A percentile compares a stretch with the other conserved stretches of the same genome.
Evolutionary conservation across 2,888 invertebrate species (phyloP).

Genomic region (Pemphredon lugubris): DNA sequence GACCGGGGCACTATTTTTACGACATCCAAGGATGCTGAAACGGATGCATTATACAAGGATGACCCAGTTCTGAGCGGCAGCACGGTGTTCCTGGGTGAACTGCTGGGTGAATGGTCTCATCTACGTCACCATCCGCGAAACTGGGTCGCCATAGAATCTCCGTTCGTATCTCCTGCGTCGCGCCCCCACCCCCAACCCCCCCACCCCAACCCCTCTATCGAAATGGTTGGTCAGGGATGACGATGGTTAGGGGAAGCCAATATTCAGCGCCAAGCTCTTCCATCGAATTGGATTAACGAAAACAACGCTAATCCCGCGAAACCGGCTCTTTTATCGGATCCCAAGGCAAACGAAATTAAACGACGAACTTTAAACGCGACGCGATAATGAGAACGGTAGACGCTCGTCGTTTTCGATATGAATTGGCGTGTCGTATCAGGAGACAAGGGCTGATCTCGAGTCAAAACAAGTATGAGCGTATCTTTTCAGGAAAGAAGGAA

Average conservation of each 20-base stretch:
- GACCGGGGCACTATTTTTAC: slow-evolving; percentile 45
- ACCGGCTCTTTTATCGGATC: background rate
- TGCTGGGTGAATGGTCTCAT: slow-evolving; percentile 64
- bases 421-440: too few relatives aligned
- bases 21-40: slow-evolving; percentile 47
- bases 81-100: slow-evolving; percentile 65
- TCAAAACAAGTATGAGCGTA: too few relatives aligned
- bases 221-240: slow-evolving; percentile 5
- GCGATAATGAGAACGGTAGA: too few relatives aligned
- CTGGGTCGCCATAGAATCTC: slow-evolving; percentile 50
- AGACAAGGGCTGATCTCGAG: too few relatives aligned
- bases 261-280: too few relatives aligned
- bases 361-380: too few relatives aligned
- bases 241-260: too few relatives aligned
- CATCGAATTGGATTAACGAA: slow-evolving; percentile 27
- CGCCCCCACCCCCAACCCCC: too few relatives aligned
- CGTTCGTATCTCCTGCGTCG: slow-evolving; percentile 34
- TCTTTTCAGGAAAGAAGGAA: too few relatives aligned
- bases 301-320: slow-evolving; percentile 7
- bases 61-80: slow-evolving; percentile 41
- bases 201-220: slow-evolving; percentile 46
- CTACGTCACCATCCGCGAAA: slow-evolving; percentile 56
- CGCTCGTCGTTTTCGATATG: too few relatives aligned
- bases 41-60: slow-evolving; percentile 54
- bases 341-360: too few relatives aligned